Percentiles rank a stretch among this genome's conserved stretches.
Evolutionary conservation across 2,113 vertebrate genomes (phyloP).

Genomic region (Neolamprologus variostigma): DNA sequence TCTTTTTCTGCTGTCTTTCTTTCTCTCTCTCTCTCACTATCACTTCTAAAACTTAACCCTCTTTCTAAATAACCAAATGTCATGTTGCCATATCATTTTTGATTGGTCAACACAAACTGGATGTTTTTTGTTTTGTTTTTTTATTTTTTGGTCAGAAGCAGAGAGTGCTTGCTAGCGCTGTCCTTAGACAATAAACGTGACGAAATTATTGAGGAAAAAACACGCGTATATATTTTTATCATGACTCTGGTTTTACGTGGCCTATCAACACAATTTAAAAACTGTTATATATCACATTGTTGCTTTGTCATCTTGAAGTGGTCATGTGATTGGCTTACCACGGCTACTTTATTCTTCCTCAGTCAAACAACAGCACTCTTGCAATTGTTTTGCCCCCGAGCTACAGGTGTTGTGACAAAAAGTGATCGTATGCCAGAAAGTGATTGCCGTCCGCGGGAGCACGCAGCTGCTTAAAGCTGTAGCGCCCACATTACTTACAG

Average conservation of each 20-base stretch:
- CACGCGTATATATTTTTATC: fast-evolving
- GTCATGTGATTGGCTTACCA: not conserved
- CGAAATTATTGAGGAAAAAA: not conserved
- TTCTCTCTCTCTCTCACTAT: not conserved
- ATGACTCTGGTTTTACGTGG: not conserved
- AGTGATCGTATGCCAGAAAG: not conserved
- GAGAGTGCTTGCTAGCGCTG: not conserved
- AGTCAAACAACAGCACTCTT: not conserved
- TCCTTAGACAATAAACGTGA: not conserved
- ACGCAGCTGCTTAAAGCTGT: not conserved
- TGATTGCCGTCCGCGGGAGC: not conserved
- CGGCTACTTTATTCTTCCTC: not conserved
- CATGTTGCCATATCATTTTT: not conserved
- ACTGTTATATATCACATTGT: not conserved
- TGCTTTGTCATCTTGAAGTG: not conserved
- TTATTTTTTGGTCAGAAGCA: not conserved
- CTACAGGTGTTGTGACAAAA: not conserved
- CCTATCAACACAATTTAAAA: not conserved
- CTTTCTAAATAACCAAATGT: not conserved
- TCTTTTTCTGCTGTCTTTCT: not conserved
- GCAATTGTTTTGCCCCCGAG: not conserved
- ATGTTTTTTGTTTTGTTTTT: not conserved
- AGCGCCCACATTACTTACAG: not conserved
- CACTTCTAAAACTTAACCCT: not conserved
- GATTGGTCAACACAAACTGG: not conserved